Conservation (phyloP, 2,797 vertebrate species). For the Vultur gryphus region DNA sequence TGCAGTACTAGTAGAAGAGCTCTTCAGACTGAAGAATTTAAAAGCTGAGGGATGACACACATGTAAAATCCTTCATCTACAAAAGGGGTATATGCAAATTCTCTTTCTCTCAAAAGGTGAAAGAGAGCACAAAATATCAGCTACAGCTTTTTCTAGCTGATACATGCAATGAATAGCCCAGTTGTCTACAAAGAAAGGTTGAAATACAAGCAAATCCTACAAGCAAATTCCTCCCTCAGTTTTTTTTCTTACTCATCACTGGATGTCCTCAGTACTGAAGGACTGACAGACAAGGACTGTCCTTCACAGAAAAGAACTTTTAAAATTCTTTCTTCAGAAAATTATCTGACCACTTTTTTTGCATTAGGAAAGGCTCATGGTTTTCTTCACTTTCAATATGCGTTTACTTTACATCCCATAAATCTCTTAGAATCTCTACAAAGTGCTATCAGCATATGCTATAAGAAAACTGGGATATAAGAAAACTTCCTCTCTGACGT, state of each 20-base stretch:
- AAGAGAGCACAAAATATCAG: not conserved
- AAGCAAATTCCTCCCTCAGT: not conserved
- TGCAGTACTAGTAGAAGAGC: not conserved
- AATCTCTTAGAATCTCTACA: not conserved
- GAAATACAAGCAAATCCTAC: not conserved
- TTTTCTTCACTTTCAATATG: not conserved
- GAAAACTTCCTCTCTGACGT: not conserved
- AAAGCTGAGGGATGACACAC: not conserved
- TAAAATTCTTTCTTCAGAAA: not conserved
- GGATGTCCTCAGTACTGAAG: not conserved
- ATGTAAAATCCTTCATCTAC: not conserved
- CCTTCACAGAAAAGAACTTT: not conserved
- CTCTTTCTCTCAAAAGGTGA: not conserved
- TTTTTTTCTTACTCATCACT: not conserved
- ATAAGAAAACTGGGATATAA: not conserved
- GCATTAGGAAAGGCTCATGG: not conserved
- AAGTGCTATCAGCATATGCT: not conserved
- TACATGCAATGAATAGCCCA: not conserved
- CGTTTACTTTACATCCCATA: not conserved
- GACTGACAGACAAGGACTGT: not conserved
- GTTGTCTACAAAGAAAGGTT: not conserved
- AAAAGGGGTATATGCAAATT: not conserved
- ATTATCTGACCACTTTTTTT: not conserved
- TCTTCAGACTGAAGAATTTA: not conserved
- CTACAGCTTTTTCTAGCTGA: not conserved